phyloP scores from a whole-genome alignment of 2,113 vertebrate genomes.

The Nestor notabilis region DNA sequence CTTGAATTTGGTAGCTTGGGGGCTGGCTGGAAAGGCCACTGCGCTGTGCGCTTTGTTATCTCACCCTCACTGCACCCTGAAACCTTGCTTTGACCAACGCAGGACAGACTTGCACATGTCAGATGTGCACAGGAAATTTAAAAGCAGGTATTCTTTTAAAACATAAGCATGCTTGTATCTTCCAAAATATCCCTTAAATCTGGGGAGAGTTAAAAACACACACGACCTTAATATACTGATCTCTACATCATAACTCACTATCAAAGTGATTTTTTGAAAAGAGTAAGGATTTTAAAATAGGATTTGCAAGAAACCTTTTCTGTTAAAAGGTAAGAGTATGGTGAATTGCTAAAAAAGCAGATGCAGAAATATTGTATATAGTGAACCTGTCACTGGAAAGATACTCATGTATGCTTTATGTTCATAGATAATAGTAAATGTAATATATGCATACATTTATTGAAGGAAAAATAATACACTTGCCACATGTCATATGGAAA shows the following conservation, averaged over 20 bases:
- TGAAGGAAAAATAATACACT: not conserved
- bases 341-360: not conserved
- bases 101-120: not conserved
- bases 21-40: not conserved
- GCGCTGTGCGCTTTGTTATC: not conserved
- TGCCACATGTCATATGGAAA: not conserved
- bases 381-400: not conserved
- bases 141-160: not conserved
- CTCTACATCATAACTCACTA: not conserved
- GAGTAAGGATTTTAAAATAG: not conserved
- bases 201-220: accelerated
- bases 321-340: not conserved
- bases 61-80: accelerated
- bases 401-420: not conserved
- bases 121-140: not conserved
- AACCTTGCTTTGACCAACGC: not conserved
- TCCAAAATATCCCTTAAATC: not conserved
- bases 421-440: not conserved
- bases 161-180: not conserved
- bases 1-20: not conserved
- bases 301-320: not conserved
- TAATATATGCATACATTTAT: not conserved
- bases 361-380: not conserved
- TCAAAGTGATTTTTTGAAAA: not conserved
- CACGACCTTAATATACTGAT: not conserved